These are phyloP conservation scores for Cantharis rufa DNA, from an alignment of 2,888 invertebrate genomes.

Conservation along the genomic window DNA sequence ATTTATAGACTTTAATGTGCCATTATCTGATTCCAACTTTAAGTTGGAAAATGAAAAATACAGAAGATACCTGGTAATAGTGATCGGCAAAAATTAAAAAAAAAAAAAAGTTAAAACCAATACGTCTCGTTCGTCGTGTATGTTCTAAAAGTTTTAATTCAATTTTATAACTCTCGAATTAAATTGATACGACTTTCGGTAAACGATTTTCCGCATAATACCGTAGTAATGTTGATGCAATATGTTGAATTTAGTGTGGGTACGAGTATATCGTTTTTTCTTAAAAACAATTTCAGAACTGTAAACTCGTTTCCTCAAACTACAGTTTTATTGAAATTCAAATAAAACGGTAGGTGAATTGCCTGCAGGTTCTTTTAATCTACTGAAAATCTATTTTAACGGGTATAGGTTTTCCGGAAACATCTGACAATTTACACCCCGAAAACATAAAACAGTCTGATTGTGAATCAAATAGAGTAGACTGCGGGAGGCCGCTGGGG, in stretches of 20 bases:
- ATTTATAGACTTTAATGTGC: neutral
- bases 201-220: neutral
- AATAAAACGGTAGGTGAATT: slow-evolving; percentile 2
- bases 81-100: neutral
- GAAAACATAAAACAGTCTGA: slow-evolving; percentile 39
- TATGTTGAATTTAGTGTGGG: neutral
- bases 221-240: neutral
- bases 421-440: slow-evolving; percentile 31
- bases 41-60: neutral
- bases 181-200: neutral
- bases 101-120: too few species aligned
- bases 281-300: neutral
- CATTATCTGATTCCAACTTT: neutral
- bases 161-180: neutral
- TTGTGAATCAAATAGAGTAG: slow-evolving; percentile 49
- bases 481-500: slow-evolving; percentile 47
- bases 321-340: neutral
- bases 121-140: neutral
- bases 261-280: neutral
- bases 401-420: slow-evolving; percentile 19
- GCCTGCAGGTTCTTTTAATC: slow-evolving; percentile 10
- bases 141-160: neutral
- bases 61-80: neutral
- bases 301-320: neutral
- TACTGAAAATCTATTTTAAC: slow-evolving; percentile 22